Base-by-base conservation (phyloP, 2,113 vertebrate genomes). In the Petromus typicus region DNA sequence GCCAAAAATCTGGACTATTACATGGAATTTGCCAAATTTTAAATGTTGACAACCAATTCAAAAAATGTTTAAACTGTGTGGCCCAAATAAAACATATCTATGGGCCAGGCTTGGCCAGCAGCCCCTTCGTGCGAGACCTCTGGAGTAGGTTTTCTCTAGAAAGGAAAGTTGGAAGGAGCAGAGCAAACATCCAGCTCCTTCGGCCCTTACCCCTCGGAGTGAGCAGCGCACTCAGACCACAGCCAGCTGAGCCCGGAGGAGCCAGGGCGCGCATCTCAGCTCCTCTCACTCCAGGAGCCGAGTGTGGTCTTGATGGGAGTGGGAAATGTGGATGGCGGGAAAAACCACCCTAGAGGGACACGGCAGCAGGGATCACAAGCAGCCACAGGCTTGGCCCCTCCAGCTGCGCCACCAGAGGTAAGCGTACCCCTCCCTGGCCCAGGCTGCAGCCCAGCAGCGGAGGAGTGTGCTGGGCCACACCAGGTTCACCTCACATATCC, bases 21-120 rank as follows among this genome's bases (percentile, higher is more conserved):
- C 11, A 67, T 56, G 57, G 82, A 90, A 88, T 64, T 18, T 86
- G 91, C 96, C 96, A 92, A 81, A 67, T 90, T 91, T 92, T 61
- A 96, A 94, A 97, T 83, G 79, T 93, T 92, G 92, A 97, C 93
- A 92, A 97, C 71, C 64, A 59, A 92, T 86, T 95, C 75, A 76
- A 93, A 85, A 88, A 84, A 45, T 82, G 82, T 94, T 93, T 92
- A 89, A 96, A 88, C 48, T n/a, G 61, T 25, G 34, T 34, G 92
- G 66, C 89, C 95, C 95, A 97, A 97, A 97, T 34, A 92, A 95
- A 97, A 94, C 89, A 95, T 0, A 57, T 45, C 79, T 43, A 4
- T 1, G 27, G 37, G 82, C 94, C 94, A 95, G 88, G 90, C 34
- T 14, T 12, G 17, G 92, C 71, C 54, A 16, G 14, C 30, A 57